These are phyloP conservation scores for Epistrophe grossulariae DNA, from an alignment of 2,888 invertebrate genomes.

Conservation along the genomic window DNA sequence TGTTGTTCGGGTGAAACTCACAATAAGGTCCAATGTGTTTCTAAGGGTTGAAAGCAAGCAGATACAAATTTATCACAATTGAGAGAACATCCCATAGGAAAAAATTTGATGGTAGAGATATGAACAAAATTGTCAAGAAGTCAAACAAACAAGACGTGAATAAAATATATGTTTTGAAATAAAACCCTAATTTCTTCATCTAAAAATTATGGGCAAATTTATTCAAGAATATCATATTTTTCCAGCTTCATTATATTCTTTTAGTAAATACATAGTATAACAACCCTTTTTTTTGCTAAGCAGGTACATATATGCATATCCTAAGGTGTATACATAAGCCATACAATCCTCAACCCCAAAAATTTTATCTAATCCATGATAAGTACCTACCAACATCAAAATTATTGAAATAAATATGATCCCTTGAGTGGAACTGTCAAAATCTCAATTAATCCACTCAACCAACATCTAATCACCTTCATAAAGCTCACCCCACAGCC, in stretches of 20 bases:
- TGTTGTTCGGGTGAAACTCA: too few species aligned
- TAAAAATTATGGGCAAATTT: not conserved
- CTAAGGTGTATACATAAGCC: not conserved
- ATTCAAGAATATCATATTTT: not conserved
- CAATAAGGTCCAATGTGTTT: too few species aligned
- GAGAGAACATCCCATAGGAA: not conserved
- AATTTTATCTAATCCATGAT: conserved; percentile 50
- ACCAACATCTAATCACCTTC: conserved; percentile 69
- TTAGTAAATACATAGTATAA: too few species aligned
- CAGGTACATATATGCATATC: not conserved
- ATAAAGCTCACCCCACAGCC: conserved; percentile 50
- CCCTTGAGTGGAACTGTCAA: conserved; percentile 68
- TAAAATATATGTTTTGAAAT: not conserved
- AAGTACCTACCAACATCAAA: conserved; percentile 59
- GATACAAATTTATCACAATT: not conserved
- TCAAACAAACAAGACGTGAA: not conserved
- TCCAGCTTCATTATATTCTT: not conserved
- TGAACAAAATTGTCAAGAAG: not conserved
- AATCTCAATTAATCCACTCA: conserved; percentile 74
- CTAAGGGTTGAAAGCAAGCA: too few species aligned
- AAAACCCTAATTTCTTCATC: not conserved
- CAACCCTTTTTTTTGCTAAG: not conserved
- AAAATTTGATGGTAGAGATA: not conserved
- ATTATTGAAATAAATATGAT: conserved; percentile 73
- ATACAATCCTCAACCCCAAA: conserved; percentile 16